Base-by-base conservation (phyloP, 2,888 invertebrate species). In the Nemotelus pantherinus region DNA sequence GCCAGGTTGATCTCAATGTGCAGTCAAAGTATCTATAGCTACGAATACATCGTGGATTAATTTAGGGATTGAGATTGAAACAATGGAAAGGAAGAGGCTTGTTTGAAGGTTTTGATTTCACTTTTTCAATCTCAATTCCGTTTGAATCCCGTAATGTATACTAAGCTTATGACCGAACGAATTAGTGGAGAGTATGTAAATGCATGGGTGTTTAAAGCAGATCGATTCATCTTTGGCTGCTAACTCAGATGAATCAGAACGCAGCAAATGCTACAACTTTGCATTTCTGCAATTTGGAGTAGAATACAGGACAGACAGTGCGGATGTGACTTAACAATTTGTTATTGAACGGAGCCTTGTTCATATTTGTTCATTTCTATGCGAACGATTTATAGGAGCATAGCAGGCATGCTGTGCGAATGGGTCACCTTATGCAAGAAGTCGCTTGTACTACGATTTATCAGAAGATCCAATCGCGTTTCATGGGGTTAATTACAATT, bases 401-500 rank as follows among this genome's bases (percentile, higher is more conserved):
- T 74, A 3, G 43, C 3, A 44, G n/a, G 2, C n/a, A 48, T 10
- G 67, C n/a, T 55, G 7, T 53, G 68, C 68, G 3, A 53, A 63
- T 7, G 63, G 7, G 7, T 5, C 41, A 63, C 9, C 50, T 9
- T 50, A 50, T 50, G 50, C n/a, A 4, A 7, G 60, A 3, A 60
- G 60, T 60, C 25, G 25, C 3, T 57, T 68, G 1, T 41, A 6
- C 10, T 44, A 3, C 55, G 44, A 2, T 43, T 74, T 74, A 74
- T 74, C 74, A 9, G 10, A 74, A 10, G 63, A 74, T 74, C 60
- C 47, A 63, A 74, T 74, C 74, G 48, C 60, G 74, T 63, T 63
- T 74, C 60, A 50, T 60, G 74, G 47, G 45, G 74, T 74, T 74
- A 74, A 74, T 74, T 74, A 74, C 74, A 60, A 58, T 63, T 63